phyloP scores from a whole-genome alignment of 2,888 invertebrate species.

The Athrips mouffetella region DNA sequence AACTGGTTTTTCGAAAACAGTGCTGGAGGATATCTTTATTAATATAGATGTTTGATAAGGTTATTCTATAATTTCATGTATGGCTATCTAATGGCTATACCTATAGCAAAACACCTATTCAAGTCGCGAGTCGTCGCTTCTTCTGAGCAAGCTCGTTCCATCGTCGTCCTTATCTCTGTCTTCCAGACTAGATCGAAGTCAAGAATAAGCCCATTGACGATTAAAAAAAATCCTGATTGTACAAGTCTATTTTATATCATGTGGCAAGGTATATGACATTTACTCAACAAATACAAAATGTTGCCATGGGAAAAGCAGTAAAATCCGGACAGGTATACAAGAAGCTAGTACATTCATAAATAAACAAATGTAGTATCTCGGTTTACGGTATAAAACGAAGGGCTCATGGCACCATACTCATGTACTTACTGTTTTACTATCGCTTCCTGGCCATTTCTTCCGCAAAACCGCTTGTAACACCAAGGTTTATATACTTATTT shows the following conservation, averaged over 20 bases:
- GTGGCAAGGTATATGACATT: neutral
- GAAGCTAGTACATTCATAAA: slow-evolving; percentile 2
- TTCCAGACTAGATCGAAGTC: no score
- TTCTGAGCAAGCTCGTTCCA: no score
- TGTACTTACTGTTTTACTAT: slow-evolving; percentile 11
- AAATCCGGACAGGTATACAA: slow-evolving; percentile 2
- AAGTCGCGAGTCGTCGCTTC: no score
- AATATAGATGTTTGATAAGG: no score
- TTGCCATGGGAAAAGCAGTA: neutral
- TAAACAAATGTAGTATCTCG: slow-evolving; percentile 2
- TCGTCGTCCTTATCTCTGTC: no score
- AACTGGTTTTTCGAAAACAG: no score
- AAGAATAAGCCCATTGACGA: no score
- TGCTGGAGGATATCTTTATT: no score
- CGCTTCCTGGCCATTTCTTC: slow-evolving; percentile 9
- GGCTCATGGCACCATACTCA: neutral
- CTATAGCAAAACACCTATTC: no score
- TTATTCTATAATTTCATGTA: no score
- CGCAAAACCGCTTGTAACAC: neutral
- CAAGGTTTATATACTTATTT: slow-evolving; percentile 14
- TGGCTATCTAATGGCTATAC: no score
- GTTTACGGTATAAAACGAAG: slow-evolving; percentile 3
- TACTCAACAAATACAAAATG: neutral
- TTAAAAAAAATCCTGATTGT: no score
- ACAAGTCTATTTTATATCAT: neutral